Conservation (phyloP, 2,797 vertebrate genomes). For the Peromyscus nudipes region DNA sequence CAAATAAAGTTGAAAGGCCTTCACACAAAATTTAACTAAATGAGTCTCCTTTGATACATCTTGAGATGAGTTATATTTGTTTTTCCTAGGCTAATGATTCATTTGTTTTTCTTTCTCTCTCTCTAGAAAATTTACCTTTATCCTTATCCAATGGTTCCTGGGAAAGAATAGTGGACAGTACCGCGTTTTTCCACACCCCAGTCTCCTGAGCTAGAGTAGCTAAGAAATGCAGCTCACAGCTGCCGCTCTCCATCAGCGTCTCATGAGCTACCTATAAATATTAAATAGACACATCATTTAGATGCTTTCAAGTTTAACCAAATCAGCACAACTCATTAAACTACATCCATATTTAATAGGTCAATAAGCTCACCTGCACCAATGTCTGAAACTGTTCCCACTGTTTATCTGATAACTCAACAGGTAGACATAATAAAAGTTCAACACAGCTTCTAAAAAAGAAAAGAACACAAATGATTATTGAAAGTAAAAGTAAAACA, state of each 20-base stretch:
- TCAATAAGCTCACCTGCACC: constrained; percentile 93
- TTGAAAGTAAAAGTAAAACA: constrained; percentile 74
- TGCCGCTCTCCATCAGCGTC: constrained; percentile 93
- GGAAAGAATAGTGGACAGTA: constrained; percentile 92
- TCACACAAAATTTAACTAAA: constrained; percentile 68
- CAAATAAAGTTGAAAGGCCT: constrained; percentile 63
- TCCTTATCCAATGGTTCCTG: constrained; percentile 89
- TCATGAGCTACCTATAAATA: constrained; percentile 91
- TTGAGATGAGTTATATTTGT: constrained; percentile 56
- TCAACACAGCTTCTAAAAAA: constrained; percentile 95
- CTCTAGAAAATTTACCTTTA: constrained; percentile 89
- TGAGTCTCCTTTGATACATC: constrained; percentile 35
- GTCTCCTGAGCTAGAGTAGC: constrained; percentile 91
- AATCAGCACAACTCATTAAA: constrained; percentile 38
- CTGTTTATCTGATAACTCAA: constrained; percentile 92
- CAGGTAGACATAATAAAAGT: constrained; percentile 94
- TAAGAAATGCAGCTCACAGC: constrained; percentile 92
- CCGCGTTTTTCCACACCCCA: constrained; percentile 93
- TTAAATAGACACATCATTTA: constrained; percentile 75
- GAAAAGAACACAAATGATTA: constrained; percentile 74
- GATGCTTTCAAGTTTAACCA: constrained; percentile 52
- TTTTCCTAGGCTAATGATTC: constrained; percentile 64
- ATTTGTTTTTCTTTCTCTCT: constrained; percentile 29
- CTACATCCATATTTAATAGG: constrained; percentile 23
- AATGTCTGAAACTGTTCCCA: constrained; percentile 95